phyloP scores from a whole-genome alignment of 2,113 vertebrate species.

The Pavo muticus region DNA sequence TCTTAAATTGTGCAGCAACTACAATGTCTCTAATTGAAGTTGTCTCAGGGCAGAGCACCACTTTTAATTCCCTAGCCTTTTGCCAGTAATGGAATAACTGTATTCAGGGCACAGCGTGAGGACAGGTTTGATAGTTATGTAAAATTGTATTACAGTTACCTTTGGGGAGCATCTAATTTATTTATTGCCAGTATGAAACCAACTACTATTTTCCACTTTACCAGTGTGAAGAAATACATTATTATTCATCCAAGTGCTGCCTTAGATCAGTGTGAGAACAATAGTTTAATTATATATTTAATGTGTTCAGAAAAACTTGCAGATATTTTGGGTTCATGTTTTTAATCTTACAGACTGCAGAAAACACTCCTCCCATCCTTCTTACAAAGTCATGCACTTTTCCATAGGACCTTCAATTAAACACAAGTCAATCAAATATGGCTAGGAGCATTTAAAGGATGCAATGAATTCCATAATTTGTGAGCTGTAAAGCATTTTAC shows the following conservation, averaged over 20 bases:
- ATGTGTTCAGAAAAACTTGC: neutral
- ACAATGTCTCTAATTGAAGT: slow-evolving; percentile 61
- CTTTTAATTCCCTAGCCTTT: slow-evolving; percentile 67
- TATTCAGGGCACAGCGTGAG: slow-evolving; percentile 51
- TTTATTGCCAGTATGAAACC: slow-evolving; percentile 18
- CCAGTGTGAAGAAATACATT: neutral
- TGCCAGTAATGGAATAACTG: slow-evolving; percentile 62
- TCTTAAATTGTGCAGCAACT: slow-evolving; percentile 53
- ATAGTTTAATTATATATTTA: neutral
- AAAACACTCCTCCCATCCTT: neutral
- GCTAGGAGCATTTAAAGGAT: neutral
- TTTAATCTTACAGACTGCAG: neutral
- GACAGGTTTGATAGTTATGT: slow-evolving; percentile 24
- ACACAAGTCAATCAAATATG: neutral
- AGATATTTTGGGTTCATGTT: neutral
- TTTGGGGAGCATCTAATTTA: slow-evolving; percentile 30
- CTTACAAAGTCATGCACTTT: neutral
- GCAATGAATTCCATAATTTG: neutral
- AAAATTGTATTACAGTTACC: slow-evolving; percentile 33
- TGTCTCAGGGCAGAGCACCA: slow-evolving; percentile 25
- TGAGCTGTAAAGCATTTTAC: neutral
- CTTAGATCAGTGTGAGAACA: neutral
- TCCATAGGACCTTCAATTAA: neutral
- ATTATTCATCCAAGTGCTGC: neutral
- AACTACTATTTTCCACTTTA: slow-evolving; percentile 24